Percentiles rank a stretch among this genome's conserved stretches.
Conservation (phyloP, 2,113 vertebrate species). For the Perognathus longimembris region DNA sequence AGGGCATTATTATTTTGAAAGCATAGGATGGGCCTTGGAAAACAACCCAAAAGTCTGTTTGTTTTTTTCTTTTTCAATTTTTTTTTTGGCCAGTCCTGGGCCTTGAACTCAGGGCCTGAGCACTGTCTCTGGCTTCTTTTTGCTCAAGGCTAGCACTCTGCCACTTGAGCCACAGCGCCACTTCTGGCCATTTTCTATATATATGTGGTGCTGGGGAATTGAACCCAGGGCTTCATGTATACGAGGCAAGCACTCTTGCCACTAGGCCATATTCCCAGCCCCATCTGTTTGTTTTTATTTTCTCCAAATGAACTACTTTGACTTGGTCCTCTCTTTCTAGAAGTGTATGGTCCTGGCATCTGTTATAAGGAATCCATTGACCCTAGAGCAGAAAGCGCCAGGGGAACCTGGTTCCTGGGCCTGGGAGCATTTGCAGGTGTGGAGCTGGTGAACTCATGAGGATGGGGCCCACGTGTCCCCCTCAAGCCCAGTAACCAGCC, state of each 20-base stretch:
- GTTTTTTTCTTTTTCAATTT: too few species aligned
- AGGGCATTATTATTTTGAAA: background rate
- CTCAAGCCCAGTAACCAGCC: conserved; percentile 16
- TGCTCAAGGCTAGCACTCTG: too few species aligned
- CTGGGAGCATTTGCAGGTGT: conserved; percentile 39
- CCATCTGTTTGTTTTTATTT: conserved; percentile 45
- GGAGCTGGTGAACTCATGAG: conserved; percentile 39
- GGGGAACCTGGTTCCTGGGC: conserved; percentile 60
- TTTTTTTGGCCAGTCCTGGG: too few species aligned
- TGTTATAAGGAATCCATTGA: conserved; percentile 18
- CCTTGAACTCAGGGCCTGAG: too few species aligned
- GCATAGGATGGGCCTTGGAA: background rate
- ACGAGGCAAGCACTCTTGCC: too few species aligned
- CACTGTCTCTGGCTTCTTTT: too few species aligned
- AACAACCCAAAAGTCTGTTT: background rate
- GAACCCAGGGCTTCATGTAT: too few species aligned
- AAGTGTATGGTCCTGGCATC: background rate
- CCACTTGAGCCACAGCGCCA: too few species aligned
- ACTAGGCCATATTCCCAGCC: too few species aligned
- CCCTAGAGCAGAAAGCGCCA: conserved; percentile 45
- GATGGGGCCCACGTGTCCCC: conserved; percentile 60
- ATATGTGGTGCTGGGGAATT: too few species aligned
- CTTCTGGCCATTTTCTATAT: too few species aligned
- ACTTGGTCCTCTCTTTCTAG: background rate
- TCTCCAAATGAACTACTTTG: background rate